These are phyloP conservation scores for Mylabris phalerata DNA, from an alignment of 1,140 invertebrate species.

Conservation along the genomic window DNA sequence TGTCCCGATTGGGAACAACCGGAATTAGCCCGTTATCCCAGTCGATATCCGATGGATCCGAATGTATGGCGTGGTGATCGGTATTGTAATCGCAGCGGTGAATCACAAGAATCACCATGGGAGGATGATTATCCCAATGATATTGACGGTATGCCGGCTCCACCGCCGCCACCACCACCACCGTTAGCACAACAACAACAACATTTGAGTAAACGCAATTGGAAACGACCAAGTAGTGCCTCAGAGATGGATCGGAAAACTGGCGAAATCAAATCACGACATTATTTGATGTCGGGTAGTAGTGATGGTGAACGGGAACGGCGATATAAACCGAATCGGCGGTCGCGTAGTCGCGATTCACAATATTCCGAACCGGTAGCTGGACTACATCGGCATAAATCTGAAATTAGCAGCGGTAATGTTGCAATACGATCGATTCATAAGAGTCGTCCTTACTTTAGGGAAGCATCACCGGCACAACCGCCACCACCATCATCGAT, in stretches of 20 bases:
- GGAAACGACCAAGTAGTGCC: slow-evolving; percentile 58
- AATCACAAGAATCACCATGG: slow-evolving; percentile 48
- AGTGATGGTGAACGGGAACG: slow-evolving; percentile 40
- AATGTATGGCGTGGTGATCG: slow-evolving; percentile 24
- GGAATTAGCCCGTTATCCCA: slow-evolving; percentile 7
- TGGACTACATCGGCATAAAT: slow-evolving; percentile 31
- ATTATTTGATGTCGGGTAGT: slow-evolving; percentile 41
- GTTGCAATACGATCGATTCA: slow-evolving; percentile 8
- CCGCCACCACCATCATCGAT: background rate
- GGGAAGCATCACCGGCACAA: slow-evolving; percentile 30
- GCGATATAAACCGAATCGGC: slow-evolving; percentile 32
- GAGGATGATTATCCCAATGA: slow-evolving; percentile 47
- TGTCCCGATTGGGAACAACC: slow-evolving; percentile 39
- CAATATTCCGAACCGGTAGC: slow-evolving; percentile 32
- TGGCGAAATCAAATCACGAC: slow-evolving; percentile 42
- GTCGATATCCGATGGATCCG: background rate
- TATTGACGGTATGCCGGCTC: slow-evolving; percentile 33
- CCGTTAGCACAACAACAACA: no score
- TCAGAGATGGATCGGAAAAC: slow-evolving; percentile 47
- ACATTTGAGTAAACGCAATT: slow-evolving; percentile 44
- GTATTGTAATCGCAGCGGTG: slow-evolving; percentile 39
- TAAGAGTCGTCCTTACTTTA: slow-evolving; percentile 23
- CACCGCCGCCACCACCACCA: no score
- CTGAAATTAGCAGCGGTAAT: slow-evolving; percentile 16
- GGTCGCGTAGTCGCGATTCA: slow-evolving; percentile 39